phyloP scores from a whole-genome alignment of 1,140 invertebrate genomes.

The Platorchestia sp. region DNA sequence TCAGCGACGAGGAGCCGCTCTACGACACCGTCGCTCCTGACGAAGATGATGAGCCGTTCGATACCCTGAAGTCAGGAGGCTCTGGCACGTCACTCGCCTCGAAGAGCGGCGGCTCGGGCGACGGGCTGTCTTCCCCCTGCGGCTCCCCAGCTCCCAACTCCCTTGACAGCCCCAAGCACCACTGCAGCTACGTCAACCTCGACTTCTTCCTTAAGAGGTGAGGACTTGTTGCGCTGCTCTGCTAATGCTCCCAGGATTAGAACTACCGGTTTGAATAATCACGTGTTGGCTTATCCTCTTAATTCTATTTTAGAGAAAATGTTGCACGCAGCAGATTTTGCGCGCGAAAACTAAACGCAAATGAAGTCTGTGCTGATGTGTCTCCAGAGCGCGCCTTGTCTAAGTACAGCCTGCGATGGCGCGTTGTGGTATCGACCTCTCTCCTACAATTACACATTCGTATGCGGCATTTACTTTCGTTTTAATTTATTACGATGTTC shows the following conservation, averaged over 20 bases:
- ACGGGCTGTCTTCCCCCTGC: constrained; percentile 67
- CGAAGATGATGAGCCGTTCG: constrained; percentile 76
- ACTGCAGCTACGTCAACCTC: constrained; percentile 73
- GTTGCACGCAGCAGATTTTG: no score
- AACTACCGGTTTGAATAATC: no score
- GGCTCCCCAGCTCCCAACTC: not conserved
- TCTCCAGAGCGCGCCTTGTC: no score
- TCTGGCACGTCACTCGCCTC: constrained; percentile 66
- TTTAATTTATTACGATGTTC: no score
- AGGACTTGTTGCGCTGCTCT: constrained; percentile 46
- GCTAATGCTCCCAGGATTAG: not conserved
- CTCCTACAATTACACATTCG: no score
- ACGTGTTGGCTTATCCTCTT: no score
- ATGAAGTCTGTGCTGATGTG: no score
- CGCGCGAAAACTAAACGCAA: no score
- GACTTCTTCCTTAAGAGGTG: constrained; percentile 68
- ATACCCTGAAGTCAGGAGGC: constrained; percentile 65
- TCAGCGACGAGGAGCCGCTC: constrained; percentile 78
- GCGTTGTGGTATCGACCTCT: no score
- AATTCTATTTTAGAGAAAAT: no score
- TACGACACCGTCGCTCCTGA: constrained; percentile 87
- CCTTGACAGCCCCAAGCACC: constrained; percentile 70
- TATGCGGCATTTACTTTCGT: no score
- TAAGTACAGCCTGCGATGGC: no score
- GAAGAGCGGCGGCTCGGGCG: constrained; percentile 67